Base-by-base conservation (phyloP, 2,113 vertebrate species). In the Panthera uncia region DNA sequence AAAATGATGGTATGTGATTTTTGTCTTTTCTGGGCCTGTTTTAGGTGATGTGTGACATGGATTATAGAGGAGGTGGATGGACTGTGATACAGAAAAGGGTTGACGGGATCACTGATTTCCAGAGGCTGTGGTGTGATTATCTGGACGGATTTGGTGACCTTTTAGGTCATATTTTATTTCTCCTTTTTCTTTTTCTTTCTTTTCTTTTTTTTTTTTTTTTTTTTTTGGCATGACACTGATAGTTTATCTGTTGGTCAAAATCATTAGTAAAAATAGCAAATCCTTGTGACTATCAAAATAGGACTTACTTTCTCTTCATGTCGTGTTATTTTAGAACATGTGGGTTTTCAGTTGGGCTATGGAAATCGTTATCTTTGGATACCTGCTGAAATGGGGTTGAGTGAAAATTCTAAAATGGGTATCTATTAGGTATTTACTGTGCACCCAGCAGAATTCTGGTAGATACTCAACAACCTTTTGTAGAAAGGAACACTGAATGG, bases 1-100 rank as follows among this genome's bases (percentile, higher is more conserved):
- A 93, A 96, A 86, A 41, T 68, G 78, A 87, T 63, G 33, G 15
- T 78, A 27, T 93, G 25, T 55, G 83, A 41, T 88, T 89, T 85
- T 95, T 92, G 27, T 68, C 18, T 48, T 93, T 91, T 50, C 21
- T 96, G 33, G 88, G 1, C 90, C 63, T 73, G 0, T 97, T 98
- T 94, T 98, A 99, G 99, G 99, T 99, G 48, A 99, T 99, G 97
- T 99, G 99, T 98, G 99, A 99, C 97, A 99, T 99, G 99, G 99
- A 99, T 97, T 99, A 99, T 95, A 99, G 99, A 99, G 99, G 99
- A 97, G 99, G 99, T 13, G 99, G 99, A 66, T 99, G 99, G 99
- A 99, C 99, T 1, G 99, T 99, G 94, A 98, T 99, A 98, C 99
- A 99, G 93, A 99, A 99, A 97, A 99, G 99, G 98, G 98, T 98